Conservation (phyloP, 2,113 vertebrate genomes). For the Ursus arctos region DNA sequence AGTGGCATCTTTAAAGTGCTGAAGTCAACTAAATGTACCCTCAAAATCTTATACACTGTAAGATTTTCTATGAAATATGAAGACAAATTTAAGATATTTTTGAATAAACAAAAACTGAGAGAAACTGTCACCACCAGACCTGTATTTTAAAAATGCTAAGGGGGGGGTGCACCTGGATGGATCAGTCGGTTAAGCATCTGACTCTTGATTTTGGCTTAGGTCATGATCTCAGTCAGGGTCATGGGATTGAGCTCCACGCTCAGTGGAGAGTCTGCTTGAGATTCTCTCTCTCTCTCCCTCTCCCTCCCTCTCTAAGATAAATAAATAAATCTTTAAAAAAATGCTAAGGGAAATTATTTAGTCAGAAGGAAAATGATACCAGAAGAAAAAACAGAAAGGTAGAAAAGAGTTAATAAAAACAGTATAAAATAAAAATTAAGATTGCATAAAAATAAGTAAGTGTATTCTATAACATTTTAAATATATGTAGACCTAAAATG, state of each 20-base stretch:
- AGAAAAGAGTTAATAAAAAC: background rate
- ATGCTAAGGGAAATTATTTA: background rate
- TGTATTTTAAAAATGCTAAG: background rate
- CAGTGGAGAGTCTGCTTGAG: background rate
- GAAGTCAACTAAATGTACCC: background rate
- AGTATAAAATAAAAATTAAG: background rate
- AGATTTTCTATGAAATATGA: background rate
- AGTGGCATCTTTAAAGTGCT: background rate
- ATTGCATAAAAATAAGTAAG: background rate
- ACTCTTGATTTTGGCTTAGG: background rate
- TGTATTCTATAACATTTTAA: background rate
- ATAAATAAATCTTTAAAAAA: background rate
- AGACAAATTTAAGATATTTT: background rate
- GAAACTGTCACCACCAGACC: background rate
- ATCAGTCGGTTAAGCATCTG: background rate
- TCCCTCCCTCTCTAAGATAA: background rate
- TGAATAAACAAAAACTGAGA: background rate
- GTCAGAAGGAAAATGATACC: background rate
- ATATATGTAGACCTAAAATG: background rate
- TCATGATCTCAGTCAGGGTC: background rate
- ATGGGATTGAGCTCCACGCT: background rate
- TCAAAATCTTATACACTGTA: background rate
- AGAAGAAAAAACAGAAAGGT: background rate
- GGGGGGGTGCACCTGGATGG: fast-evolving
- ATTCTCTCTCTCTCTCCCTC: background rate